Evolutionary conservation across 1,140 invertebrate genomes (phyloP), one percentile per base, ranked within the genome.

Genomic region (Teleopsis dalmanni): DNA sequence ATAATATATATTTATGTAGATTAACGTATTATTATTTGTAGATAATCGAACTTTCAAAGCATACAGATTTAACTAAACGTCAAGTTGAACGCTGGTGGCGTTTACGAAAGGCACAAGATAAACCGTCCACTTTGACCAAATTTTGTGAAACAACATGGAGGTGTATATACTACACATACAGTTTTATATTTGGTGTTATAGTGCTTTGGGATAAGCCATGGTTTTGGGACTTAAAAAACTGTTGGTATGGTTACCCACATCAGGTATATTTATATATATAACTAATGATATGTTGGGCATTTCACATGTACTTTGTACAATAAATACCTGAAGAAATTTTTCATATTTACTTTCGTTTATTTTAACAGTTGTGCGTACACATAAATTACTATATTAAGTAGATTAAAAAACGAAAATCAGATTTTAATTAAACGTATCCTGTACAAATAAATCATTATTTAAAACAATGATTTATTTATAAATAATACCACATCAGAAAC

Each of bases 61-160:
- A 92, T 72, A 70, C 91, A 47, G 88, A 94, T 70, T 82, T 87
- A 80, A 78, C 78, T n/a, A 88, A 91, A 66, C 77, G 91, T 44
- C 84, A 91, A 71, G 85, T 96, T 44, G 88, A 95, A 70, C 75
- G 91, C 47, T 96, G 93, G 93, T 79, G 93, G 68, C 78, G 92
- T 45, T 75, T 87, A 19, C 77, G 92, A 33, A 77, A 82, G 48
- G 80, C 81, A 37, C 84, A 88, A 71, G 89, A 91, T 59, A 91
- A 84, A 63, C 91, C 91, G 1, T 88, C 87, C 10, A 91, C 86
- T 8, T 74, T 95, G 31, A 81, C 83, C n/a, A 95, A 95, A 69
- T 95, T 95, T 71, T 88, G 85, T 62, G 91, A 95, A 74, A 91
- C 85, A 65, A 79, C 83, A 70, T 97, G 92, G 92, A 75, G 90